Conservation (phyloP, 92 coral and sea anemone species). For the Epizoanthus rinbou region DNA sequence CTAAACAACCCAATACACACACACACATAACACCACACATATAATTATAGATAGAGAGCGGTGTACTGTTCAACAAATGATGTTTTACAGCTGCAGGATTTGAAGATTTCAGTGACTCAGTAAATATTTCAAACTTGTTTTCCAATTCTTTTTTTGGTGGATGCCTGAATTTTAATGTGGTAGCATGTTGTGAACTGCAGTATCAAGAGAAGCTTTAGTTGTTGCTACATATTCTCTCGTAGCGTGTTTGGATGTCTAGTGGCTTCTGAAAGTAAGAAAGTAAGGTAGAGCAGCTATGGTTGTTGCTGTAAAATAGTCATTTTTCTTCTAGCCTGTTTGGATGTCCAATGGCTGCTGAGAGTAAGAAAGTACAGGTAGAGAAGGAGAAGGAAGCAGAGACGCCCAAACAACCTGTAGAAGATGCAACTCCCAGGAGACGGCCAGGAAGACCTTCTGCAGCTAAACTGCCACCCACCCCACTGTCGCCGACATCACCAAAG, state of each 20-base stretch:
- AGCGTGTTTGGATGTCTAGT: conserved; percentile 57
- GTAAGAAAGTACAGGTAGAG: conserved; percentile 48
- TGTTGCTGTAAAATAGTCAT: too few relatives aligned
- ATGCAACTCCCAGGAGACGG: conserved; percentile 83
- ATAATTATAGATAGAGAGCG: too few relatives aligned
- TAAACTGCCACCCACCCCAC: conserved; percentile 60
- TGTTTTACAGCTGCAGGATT: too few relatives aligned
- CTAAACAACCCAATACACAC: too few relatives aligned
- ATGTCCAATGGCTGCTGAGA: conserved; percentile 55
- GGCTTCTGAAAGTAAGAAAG: conserved; percentile 46
- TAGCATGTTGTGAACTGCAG: too few relatives aligned
- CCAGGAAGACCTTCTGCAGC: conserved; percentile 84
- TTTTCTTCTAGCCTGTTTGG: conserved; percentile 49
- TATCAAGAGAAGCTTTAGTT: too few relatives aligned
- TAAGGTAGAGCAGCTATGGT: not conserved
- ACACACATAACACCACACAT: too few relatives aligned
- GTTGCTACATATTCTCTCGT: not conserved
- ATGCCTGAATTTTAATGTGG: too few relatives aligned
- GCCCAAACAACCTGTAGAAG: conserved; percentile 24
- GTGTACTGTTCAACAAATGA: too few relatives aligned
- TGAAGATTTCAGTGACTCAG: too few relatives aligned
- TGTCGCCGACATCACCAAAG: conserved; percentile 88
- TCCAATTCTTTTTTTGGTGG: too few relatives aligned
- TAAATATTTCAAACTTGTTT: too few relatives aligned
- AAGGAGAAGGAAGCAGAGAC: conserved; percentile 38